These are phyloP conservation scores for Caenorhabditis parvicauda DNA, from an alignment of 2,888 invertebrate genomes.

Conservation along the genomic window DNA sequence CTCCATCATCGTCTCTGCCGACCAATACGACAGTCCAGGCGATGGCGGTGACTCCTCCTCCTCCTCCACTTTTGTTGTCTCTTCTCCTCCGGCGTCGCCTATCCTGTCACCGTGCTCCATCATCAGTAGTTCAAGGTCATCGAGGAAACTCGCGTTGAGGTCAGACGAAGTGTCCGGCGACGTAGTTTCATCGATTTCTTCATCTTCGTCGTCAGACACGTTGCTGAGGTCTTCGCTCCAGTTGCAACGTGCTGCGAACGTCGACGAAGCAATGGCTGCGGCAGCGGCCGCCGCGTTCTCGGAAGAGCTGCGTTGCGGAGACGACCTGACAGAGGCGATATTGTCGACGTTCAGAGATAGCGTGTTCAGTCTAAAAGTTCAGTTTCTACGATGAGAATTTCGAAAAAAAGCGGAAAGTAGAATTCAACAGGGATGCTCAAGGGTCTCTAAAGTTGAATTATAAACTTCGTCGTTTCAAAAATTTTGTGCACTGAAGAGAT, in stretches of 20 bases:
- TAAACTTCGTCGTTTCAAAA: too few species aligned
- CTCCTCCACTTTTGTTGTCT: slow-evolving; percentile 31
- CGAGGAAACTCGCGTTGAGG: neutral
- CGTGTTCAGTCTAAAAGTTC: too few species aligned
- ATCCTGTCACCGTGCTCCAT: neutral
- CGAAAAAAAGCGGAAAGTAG: too few species aligned
- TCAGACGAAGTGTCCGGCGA: neutral
- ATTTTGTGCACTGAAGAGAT: too few species aligned
- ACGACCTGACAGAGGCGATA: neutral
- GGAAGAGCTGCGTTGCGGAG: neutral
- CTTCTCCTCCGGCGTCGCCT: neutral
- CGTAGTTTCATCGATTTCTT: slow-evolving; percentile 1
- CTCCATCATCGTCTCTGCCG: slow-evolving; percentile 16
- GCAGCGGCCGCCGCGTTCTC: slow-evolving; percentile 3
- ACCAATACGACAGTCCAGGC: slow-evolving; percentile 20
- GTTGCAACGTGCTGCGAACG: slow-evolving; percentile 2
- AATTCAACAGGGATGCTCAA: too few species aligned
- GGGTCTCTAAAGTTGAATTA: too few species aligned
- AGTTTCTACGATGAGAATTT: too few species aligned
- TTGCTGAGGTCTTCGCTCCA: neutral
- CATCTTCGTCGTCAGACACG: slow-evolving; percentile 1
- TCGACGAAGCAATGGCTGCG: too few species aligned
- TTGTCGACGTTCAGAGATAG: neutral
- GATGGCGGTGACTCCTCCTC: slow-evolving; percentile 21
- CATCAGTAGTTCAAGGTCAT: neutral